phyloP scores from a whole-genome alignment of 2,797 vertebrate genomes.

The Tinamus major region DNA sequence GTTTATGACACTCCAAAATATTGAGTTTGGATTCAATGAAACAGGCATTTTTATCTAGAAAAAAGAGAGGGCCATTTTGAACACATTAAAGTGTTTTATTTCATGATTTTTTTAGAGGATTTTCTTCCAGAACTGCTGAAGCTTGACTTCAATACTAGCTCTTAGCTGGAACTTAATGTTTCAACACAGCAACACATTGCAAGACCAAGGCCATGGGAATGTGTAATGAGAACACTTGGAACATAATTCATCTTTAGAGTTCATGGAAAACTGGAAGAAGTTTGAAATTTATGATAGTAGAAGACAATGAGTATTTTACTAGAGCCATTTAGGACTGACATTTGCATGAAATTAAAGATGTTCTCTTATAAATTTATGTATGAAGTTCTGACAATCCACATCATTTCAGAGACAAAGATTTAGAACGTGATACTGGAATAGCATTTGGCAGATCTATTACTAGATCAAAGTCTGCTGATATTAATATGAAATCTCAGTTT shows the following conservation, averaged over 20 bases:
- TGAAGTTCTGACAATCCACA: constrained; percentile 49
- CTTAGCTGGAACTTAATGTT: neutral
- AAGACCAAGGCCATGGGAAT: neutral
- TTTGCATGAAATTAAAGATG: constrained; percentile 70
- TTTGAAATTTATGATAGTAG: constrained; percentile 19
- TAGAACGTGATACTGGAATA: constrained; percentile 54
- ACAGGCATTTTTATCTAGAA: neutral
- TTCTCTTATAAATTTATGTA: constrained; percentile 60
- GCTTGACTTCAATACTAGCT: neutral
- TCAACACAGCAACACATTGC: neutral
- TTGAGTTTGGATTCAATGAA: neutral
- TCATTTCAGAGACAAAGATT: constrained; percentile 36
- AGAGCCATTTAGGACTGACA: constrained; percentile 47
- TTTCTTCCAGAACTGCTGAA: neutral
- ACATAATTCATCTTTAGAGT: constrained; percentile 2
- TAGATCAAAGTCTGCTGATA: constrained; percentile 55
- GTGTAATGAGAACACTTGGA: neutral
- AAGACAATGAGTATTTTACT: constrained; percentile 50
- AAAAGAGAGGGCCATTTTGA: neutral
- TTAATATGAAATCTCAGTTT: constrained; percentile 50
- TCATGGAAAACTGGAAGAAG: neutral
- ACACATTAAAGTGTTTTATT: neutral
- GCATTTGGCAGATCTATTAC: constrained; percentile 36
- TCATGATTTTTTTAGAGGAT: neutral
- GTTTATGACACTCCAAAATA: neutral